Percentiles rank a stretch among this genome's conserved stretches.
phyloP scores from a whole-genome alignment of 2,113 vertebrate species.

The Bagarius yarrelli region DNA sequence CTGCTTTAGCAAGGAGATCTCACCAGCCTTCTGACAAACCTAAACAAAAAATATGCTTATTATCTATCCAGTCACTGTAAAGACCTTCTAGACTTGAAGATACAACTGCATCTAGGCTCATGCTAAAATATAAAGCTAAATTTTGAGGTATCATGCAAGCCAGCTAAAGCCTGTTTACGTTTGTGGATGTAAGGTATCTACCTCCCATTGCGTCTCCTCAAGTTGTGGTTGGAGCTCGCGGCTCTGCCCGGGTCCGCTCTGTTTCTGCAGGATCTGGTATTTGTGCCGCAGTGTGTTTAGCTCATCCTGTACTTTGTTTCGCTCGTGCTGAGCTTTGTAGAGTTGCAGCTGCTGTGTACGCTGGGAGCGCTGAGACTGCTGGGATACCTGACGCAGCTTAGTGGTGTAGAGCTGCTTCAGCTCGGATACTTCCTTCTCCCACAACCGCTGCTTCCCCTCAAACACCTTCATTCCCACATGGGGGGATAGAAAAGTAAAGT shows the following conservation, averaged over 20 bases:
- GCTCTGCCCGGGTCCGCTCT: neutral
- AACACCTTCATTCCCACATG: constrained; percentile 74
- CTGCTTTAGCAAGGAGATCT: constrained; percentile 94
- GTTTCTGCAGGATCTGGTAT: constrained; percentile 58
- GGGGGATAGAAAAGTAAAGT: neutral
- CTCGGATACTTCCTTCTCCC: constrained; percentile 90
- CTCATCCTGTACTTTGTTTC: constrained; percentile 84
- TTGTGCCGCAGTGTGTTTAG: constrained; percentile 75
- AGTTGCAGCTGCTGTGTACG: constrained; percentile 88
- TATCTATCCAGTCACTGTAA: neutral
- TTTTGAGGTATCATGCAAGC: neutral
- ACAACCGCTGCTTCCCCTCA: constrained; percentile 91
- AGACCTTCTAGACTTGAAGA: neutral
- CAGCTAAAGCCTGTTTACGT: neutral
- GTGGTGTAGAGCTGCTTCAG: constrained; percentile 88
- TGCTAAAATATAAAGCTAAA: neutral
- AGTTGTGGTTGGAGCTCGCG: constrained; percentile 73
- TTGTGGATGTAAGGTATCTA: constrained; percentile 55
- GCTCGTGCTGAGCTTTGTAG: constrained; percentile 90
- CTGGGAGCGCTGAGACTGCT: constrained; percentile 90
- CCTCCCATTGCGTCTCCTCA: constrained; percentile 96
- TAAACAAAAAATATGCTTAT: constrained; percentile 49
- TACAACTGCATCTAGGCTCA: no score
- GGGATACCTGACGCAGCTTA: constrained; percentile 88
- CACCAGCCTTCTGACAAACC: constrained; percentile 95